Percentiles rank a stretch among this genome's conserved stretches.
Evolutionary conservation across 2,113 vertebrate species (phyloP).

Genomic region (Bambusicola thoracicus): DNA sequence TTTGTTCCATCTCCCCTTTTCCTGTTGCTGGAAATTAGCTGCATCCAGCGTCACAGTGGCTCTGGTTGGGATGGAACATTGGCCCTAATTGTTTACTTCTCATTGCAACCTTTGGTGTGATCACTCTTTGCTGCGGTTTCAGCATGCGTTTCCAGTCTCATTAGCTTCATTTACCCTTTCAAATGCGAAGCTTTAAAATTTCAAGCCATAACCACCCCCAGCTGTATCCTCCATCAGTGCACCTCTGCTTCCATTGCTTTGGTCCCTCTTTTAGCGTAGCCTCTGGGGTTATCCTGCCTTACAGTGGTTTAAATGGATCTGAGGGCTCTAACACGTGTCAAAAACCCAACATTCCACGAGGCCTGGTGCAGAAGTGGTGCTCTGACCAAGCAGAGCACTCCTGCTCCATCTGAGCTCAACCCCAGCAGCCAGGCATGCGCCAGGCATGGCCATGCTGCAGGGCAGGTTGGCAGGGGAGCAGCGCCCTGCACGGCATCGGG

Average conservation of each 20-base stretch:
- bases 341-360: background rate
- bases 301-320: accelerated
- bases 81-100: constrained; percentile 58
- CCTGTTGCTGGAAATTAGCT: constrained; percentile 20
- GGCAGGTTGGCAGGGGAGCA: background rate
- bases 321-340: background rate
- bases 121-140: background rate
- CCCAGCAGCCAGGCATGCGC: no score
- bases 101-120: background rate
- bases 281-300: background rate
- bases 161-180: background rate
- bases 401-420: no score
- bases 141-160: background rate
- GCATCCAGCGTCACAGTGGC: background rate
- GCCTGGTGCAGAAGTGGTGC: background rate
- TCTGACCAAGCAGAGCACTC: background rate
- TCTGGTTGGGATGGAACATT: constrained; percentile 2
- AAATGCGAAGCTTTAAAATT: background rate
- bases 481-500: no score
- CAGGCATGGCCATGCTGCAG: accelerated
- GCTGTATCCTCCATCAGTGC: background rate
- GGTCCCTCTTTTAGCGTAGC: background rate
- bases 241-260: background rate
- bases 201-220: background rate
- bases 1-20: background rate